These are phyloP conservation scores for Bugulina stolonifera DNA, from an alignment of 2,888 invertebrate genomes.

Conservation along the genomic window DNA sequence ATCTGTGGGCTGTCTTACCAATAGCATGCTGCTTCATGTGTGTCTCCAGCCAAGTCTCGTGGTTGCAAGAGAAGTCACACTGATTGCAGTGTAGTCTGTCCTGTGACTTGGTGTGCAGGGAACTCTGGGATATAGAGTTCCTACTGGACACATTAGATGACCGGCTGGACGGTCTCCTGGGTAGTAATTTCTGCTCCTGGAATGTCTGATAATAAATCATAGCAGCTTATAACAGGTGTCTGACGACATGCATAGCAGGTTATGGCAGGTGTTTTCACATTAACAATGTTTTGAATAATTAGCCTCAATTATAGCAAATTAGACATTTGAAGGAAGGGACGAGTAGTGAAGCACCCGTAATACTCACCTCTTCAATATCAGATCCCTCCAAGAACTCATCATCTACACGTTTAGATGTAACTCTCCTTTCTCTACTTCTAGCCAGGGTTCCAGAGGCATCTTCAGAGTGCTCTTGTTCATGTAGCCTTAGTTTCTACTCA, in stretches of 20 bases:
- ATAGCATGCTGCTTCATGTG: constrained; percentile 25
- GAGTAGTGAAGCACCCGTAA: too few relatives aligned
- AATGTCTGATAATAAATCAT: not conserved
- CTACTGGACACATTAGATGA: not conserved
- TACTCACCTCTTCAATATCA: constrained; percentile 6
- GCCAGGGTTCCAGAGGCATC: not conserved
- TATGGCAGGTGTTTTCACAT: too few relatives aligned
- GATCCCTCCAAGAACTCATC: not conserved
- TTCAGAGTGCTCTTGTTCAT: not conserved
- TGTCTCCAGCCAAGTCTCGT: constrained; percentile 22
- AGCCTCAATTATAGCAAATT: too few relatives aligned
- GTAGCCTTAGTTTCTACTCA: not conserved
- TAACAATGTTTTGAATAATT: too few relatives aligned
- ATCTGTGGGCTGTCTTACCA: constrained; percentile 4
- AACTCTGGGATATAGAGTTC: not conserved
- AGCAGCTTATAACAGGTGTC: too few relatives aligned
- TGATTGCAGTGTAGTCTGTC: constrained; percentile 8
- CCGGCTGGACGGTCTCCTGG: not conserved
- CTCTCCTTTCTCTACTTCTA: not conserved
- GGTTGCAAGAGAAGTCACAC: constrained; percentile 24
- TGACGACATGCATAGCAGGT: too few relatives aligned
- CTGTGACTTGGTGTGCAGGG: not conserved
- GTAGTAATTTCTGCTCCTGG: not conserved
- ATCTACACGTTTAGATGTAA: not conserved
- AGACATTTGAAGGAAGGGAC: too few relatives aligned